A percentile compares a stretch with the other conserved stretches of the same genome.
Conservation (phyloP, 1,140 invertebrate genomes). For the Melitaea cinxia region DNA sequence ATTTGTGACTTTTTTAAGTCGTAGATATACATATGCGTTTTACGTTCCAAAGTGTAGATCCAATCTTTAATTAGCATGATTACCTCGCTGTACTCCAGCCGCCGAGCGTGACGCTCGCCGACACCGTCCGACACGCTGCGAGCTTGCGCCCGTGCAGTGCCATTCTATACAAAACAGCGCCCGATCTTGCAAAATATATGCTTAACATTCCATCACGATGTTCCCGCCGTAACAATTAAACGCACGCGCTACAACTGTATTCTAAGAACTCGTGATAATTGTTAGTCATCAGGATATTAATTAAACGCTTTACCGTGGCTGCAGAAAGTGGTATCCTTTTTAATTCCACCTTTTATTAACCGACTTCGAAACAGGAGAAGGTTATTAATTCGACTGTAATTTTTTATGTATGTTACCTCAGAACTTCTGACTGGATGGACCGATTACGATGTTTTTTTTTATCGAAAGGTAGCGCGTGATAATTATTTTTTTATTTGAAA, state of each 20-base stretch:
- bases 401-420: too few species aligned
- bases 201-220: conserved; percentile 46
- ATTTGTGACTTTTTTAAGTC: conserved; percentile 18
- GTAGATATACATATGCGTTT: conserved; percentile 43
- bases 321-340: neutral
- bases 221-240: conserved; percentile 37
- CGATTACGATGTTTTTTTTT: too few species aligned
- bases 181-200: conserved; percentile 21
- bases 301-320: neutral
- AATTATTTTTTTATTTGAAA: too few species aligned
- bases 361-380: neutral
- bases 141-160: conserved; percentile 8
- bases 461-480: too few species aligned
- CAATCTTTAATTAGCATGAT: conserved; percentile 64
- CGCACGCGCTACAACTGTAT: conserved; percentile 33
- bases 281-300: conserved; percentile 8
- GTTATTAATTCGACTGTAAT: neutral
- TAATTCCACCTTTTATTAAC: neutral
- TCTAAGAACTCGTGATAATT: conserved; percentile 10
- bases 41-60: conserved; percentile 55
- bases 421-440: too few species aligned
- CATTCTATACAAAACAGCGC: conserved; percentile 19
- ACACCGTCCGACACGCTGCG: conserved; percentile 15
- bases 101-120: conserved; percentile 14
- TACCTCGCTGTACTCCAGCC: conserved; percentile 36